These are phyloP conservation scores for Numida meleagris DNA, from an alignment of 2,113 vertebrate species.

Conservation along the genomic window DNA sequence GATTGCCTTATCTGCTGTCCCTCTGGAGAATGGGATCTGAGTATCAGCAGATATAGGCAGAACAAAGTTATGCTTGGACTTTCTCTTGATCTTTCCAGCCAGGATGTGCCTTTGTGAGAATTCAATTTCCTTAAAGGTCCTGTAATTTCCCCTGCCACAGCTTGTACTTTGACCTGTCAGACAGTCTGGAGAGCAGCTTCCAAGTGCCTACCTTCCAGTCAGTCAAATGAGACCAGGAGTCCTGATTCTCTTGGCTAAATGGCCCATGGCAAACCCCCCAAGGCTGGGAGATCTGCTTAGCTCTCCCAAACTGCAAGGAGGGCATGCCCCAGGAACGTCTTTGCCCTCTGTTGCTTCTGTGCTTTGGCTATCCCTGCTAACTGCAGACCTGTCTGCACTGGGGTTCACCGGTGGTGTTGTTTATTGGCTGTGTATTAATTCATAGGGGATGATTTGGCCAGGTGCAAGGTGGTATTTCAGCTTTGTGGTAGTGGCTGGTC, in stretches of 20 bases:
- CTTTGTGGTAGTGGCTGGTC: neutral
- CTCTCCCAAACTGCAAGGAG: neutral
- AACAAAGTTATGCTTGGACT: neutral
- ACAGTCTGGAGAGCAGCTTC: neutral
- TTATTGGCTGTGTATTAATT: neutral
- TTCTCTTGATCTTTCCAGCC: neutral
- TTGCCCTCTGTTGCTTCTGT: neutral
- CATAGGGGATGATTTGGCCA: neutral
- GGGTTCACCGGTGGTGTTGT: rapidly evolving
- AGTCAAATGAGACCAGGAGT: neutral
- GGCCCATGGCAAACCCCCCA: neutral
- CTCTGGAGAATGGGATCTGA: neutral
- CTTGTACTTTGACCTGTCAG: neutral
- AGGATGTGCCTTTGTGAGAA: neutral
- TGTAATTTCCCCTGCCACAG: neutral
- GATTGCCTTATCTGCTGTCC: neutral
- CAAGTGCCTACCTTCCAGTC: neutral
- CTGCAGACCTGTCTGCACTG: neutral
- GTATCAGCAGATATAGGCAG: neutral
- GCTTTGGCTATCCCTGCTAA: neutral
- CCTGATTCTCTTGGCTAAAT: neutral
- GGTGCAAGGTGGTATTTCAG: neutral
- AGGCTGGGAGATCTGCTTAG: neutral
- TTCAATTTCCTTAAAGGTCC: neutral
- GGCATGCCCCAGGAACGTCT: neutral